Conservation (phyloP, 1,140 invertebrate genomes). For the Drosophila albomicans region DNA sequence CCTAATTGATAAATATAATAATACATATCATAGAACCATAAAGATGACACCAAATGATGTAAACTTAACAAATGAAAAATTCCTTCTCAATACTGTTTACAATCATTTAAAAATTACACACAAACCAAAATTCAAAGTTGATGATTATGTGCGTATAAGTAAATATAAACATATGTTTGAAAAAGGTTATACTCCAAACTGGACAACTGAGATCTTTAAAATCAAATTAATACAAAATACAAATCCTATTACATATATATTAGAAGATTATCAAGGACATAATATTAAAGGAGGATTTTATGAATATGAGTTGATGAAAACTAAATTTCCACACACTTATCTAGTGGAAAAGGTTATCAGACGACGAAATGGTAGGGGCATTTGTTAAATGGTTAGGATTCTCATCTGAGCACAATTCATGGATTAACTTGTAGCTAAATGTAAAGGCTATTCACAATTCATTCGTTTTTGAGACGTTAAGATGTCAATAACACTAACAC, state of each 20-base stretch:
- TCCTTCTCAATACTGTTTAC: not conserved
- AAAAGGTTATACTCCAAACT: conserved; percentile 84
- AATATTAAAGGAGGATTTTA: conserved; percentile 45
- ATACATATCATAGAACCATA: not conserved
- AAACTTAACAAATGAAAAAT: not conserved
- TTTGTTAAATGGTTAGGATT: conserved; percentile 19
- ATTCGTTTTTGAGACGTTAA: conserved; percentile 7
- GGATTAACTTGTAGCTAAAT: conserved; percentile 7
- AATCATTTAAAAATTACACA: not conserved
- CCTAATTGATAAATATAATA: not conserved
- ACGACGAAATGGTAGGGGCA: conserved; percentile 9
- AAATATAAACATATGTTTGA: conserved; percentile 72
- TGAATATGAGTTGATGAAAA: conserved; percentile 53
- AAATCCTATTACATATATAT: not conserved
- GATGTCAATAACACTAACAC: conserved; percentile 60
- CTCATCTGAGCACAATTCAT: conserved; percentile 13
- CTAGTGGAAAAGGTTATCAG: conserved; percentile 4
- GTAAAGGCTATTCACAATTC: not conserved
- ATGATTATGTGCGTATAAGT: conserved; percentile 10
- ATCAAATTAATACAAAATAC: conserved; percentile 79
- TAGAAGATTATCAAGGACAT: conserved; percentile 1
- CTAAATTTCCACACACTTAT: conserved; percentile 76
- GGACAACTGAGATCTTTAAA: conserved; percentile 85
- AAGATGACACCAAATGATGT: not conserved
- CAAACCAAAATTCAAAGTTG: not conserved